These are phyloP conservation scores for Drosophila oshimai DNA, from an alignment of 1,140 invertebrate species.

Conservation along the genomic window DNA sequence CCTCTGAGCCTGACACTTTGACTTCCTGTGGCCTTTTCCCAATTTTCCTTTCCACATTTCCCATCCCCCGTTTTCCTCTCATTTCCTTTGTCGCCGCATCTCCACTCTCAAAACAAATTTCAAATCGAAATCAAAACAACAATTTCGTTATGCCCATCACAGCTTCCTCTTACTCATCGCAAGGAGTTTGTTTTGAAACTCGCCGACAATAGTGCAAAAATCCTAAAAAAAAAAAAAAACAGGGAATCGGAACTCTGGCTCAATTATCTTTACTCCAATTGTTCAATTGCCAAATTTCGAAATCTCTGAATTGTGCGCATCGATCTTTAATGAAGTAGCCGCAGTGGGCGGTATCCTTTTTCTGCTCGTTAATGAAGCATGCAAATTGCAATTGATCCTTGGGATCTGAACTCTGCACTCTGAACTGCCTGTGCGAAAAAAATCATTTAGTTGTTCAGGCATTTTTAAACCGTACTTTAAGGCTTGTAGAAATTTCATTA, in stretches of 20 bases:
- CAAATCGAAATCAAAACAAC: slow-evolving; percentile 72
- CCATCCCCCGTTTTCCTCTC: not conserved
- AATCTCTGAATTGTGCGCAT: not conserved
- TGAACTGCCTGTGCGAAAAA: too few species aligned
- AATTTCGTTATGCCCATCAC: slow-evolving; percentile 62
- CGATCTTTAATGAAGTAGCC: slow-evolving; percentile 37
- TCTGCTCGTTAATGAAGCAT: not conserved
- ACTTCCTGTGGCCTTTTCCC: slow-evolving; percentile 74
- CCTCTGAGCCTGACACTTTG: slow-evolving; percentile 61
- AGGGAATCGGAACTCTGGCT: not conserved
- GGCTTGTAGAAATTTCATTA: too few species aligned
- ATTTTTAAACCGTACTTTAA: too few species aligned
- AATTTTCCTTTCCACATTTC: not conserved
- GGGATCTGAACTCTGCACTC: not conserved
- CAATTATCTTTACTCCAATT: slow-evolving; percentile 20
- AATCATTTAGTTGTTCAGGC: not conserved
- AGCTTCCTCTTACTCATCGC: slow-evolving; percentile 25
- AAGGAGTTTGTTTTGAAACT: slow-evolving; percentile 41
- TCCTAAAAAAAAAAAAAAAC: too few species aligned
- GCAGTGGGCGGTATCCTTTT: slow-evolving; percentile 8
- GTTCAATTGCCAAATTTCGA: slow-evolving; percentile 3
- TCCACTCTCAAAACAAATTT: slow-evolving; percentile 53
- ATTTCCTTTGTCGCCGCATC: slow-evolving; percentile 10
- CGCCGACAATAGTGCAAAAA: slow-evolving; percentile 24
- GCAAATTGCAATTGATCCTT: slow-evolving; percentile 1